phyloP scores from a whole-genome alignment of 2,113 vertebrate species.

The Elephantulus edwardii region DNA sequence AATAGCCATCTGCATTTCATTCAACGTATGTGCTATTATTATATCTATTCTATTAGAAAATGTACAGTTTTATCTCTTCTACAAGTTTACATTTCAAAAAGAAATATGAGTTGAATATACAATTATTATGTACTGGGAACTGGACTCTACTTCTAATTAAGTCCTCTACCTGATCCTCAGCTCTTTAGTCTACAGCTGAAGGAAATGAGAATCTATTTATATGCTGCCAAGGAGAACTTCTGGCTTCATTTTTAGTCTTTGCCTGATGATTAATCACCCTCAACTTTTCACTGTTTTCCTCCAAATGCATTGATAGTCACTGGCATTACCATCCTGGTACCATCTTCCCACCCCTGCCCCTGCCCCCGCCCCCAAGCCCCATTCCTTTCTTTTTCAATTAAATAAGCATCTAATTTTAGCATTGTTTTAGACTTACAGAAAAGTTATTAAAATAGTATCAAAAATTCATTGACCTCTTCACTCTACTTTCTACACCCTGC shows the following conservation, averaged over 20 bases:
- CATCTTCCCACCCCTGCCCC: too few species aligned
- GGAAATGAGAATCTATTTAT: neutral
- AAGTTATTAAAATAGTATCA: neutral
- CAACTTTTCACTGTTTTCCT: neutral
- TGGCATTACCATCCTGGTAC: neutral
- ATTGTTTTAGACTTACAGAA: neutral
- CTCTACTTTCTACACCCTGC: neutral
- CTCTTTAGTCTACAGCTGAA: neutral
- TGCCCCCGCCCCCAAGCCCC: too few species aligned
- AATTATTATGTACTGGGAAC: neutral
- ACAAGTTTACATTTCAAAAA: neutral
- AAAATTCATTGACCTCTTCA: neutral
- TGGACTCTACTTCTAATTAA: neutral
- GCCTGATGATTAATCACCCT: neutral
- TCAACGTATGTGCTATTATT: neutral
- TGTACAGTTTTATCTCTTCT: neutral
- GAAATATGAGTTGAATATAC: neutral
- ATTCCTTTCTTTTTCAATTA: neutral
- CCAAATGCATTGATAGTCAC: neutral
- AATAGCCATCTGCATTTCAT: neutral
- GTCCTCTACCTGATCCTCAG: neutral
- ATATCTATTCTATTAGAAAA: neutral
- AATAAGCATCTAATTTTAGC: neutral
- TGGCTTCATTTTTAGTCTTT: neutral
- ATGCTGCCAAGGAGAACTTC: neutral